Base-by-base conservation (phyloP, 2,888 invertebrate genomes). In the Polia nebulosa region DNA sequence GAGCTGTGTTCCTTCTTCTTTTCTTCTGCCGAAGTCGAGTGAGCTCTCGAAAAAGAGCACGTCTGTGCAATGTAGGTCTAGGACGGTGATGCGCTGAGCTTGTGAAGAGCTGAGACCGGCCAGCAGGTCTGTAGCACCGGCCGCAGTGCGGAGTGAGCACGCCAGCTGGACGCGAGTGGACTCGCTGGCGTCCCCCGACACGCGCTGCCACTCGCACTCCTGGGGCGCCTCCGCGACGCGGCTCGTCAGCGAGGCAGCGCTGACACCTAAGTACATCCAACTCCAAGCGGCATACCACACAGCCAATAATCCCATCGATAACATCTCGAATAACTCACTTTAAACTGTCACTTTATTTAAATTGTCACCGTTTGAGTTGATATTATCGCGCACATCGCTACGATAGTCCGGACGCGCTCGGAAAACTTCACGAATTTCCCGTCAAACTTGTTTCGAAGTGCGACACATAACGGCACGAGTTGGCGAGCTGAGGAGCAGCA, bases 31-130 rank as follows among this genome's bases (percentile, higher is more conserved):
- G 76, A 96, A 95, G 81, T 97, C 97, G 57, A 97, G 91, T 53
- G 97, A 97, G 84, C 97, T 97, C 90, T 97, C 97, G 87, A 97
- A 97, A 93, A 97, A 97, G 68, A 97, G 94, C 57, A 97, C 97
- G 88, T 97, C 97, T 84, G 97, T 97, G 91, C 97, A 97, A 90
- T 97, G 97, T 60, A 97, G 95, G 84, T 96, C 96, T 56, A 97
- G 92, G 34, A 97, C 96, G 20, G 96, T 96, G 83, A 97, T 97
- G 83, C 97, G 96, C 89, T 97, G 97, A 72, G 97, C 96, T 90
- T 97, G 97, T 41, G 96, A 96, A 81, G 96, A 94, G 79, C 96
- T 96, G 59, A 97, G 93, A 51, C 96, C 96, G 77, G 96, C 96
- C 72, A 97, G 96, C 86, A 97, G 96, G 82, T 97, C 96, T 75